phyloP scores from a whole-genome alignment of 2,797 vertebrate species.

The Aldrovandia affinis region DNA sequence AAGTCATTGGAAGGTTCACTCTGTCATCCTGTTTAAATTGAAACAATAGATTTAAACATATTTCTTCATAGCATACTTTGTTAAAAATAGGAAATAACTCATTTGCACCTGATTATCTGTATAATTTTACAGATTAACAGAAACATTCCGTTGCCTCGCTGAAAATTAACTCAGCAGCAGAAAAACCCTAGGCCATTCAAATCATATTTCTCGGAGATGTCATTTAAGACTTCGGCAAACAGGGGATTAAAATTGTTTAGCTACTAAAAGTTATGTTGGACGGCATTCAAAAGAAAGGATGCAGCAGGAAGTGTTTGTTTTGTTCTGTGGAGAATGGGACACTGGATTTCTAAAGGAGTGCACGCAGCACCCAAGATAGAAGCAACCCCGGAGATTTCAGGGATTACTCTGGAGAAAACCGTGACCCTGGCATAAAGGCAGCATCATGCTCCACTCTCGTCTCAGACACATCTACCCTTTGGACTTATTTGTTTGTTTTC shows the following conservation, averaged over 20 bases:
- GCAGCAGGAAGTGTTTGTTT: conserved; percentile 39
- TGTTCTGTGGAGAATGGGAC: conserved; percentile 19
- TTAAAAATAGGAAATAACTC: conserved; percentile 54
- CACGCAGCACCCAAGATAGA: conserved; percentile 3
- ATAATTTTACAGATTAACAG: conserved; percentile 32
- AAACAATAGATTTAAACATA: conserved; percentile 22
- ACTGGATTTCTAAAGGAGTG: conserved; percentile 5
- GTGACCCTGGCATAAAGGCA: conserved; percentile 15
- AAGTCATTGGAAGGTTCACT: conserved; percentile 24
- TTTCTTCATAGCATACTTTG: conserved; percentile 23
- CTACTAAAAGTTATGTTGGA: conserved; percentile 35
- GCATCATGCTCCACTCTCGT: not conserved
- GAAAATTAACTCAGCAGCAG: conserved; percentile 26
- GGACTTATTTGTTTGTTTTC: conserved; percentile 22
- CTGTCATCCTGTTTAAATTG: conserved; percentile 36
- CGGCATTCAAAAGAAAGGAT: conserved; percentile 22
- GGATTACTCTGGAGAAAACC: conserved; percentile 36
- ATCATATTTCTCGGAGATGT: conserved; percentile 34
- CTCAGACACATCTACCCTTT: conserved; percentile 5
- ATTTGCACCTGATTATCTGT: conserved; percentile 21
- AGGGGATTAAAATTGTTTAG: conserved; percentile 39
- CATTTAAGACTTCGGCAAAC: conserved; percentile 27
- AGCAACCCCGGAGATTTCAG: not conserved
- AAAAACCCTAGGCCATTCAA: conserved; percentile 17
- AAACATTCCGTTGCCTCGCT: conserved; percentile 18